These are phyloP conservation scores for Trissolcus brochymenae DNA, from an alignment of 2,888 invertebrate species.

Conservation along the genomic window DNA sequence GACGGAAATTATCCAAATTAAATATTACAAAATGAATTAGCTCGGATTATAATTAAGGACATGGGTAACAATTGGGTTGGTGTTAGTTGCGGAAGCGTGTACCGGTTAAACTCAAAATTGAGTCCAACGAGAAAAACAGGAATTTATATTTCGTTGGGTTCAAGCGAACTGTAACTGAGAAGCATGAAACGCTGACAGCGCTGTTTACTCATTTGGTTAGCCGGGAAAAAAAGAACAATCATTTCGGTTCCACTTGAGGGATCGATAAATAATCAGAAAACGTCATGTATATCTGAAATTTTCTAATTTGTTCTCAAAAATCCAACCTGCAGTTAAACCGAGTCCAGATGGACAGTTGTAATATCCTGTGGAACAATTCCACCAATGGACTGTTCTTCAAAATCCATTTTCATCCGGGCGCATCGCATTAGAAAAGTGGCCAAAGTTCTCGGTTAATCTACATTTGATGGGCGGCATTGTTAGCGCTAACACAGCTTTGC, in stretches of 20 bases:
- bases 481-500: conserved; percentile 33
- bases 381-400: too few relatives aligned
- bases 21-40: conserved; percentile 5
- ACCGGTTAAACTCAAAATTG: too few relatives aligned
- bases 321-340: neutral
- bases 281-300: neutral
- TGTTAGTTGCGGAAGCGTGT: neutral
- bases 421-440: too few relatives aligned
- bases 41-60: neutral
- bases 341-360: too few relatives aligned
- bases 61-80: neutral
- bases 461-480: conserved; percentile 39
- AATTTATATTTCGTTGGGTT: conserved; percentile 1
- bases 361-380: too few relatives aligned
- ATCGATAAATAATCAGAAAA: conserved; percentile 35
- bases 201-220: conserved; percentile 19
- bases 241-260: conserved; percentile 35
- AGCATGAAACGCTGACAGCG: conserved; percentile 23
- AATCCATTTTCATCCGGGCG: too few relatives aligned
- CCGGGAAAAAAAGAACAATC: conserved; percentile 24
- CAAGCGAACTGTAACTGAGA: conserved; percentile 17
- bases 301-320: neutral
- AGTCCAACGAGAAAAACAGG: too few relatives aligned
- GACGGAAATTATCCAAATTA: conserved; percentile 29
- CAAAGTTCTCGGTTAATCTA: conserved; percentile 18